Conservation (phyloP, 2,888 invertebrate species). For the Morpho deidamia region DNA sequence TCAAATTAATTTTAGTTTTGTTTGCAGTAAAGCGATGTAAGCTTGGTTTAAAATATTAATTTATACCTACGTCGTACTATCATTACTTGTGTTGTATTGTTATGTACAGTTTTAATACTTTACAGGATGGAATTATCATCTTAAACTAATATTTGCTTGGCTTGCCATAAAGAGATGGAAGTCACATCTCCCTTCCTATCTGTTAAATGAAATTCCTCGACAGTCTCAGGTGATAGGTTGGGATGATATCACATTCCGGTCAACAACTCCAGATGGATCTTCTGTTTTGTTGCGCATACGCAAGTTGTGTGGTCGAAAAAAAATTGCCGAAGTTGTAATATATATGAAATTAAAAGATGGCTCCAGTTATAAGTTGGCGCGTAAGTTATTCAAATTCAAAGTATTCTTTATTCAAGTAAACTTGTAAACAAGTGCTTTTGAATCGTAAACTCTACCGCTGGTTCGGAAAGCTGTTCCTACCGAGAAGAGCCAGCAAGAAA, state of each 20-base stretch:
- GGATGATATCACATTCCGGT: conserved; percentile 68
- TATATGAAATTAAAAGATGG: conserved; percentile 64
- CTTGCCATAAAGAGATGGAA: conserved; percentile 60
- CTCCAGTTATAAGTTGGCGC: conserved; percentile 44
- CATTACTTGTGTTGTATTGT: no score
- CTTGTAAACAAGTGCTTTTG: no score
- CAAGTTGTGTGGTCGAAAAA: conserved; percentile 56
- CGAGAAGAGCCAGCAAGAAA: no score
- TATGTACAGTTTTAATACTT: neutral
- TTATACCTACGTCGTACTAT: no score
- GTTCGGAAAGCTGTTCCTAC: no score
- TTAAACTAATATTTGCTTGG: conserved; percentile 60
- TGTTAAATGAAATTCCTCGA: conserved; percentile 42
- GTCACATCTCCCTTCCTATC: conserved; percentile 31
- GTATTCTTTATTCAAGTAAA: no score
- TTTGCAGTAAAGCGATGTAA: conserved; percentile 60
- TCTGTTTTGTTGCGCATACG: conserved; percentile 73
- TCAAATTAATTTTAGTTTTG: conserved; percentile 60
- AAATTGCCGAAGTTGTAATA: conserved; percentile 76
- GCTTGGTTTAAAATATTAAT: conserved; percentile 24
- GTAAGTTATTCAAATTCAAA: conserved; percentile 42
- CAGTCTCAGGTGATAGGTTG: conserved; percentile 42
- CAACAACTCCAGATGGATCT: conserved; percentile 76
- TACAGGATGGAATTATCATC: conserved; percentile 68
- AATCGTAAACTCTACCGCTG: no score